Percentiles rank a stretch among this genome's conserved stretches.
These are phyloP conservation scores for Disparrhopalites patrizii DNA, from an alignment of 2,888 invertebrate genomes.

Conservation along the genomic window DNA sequence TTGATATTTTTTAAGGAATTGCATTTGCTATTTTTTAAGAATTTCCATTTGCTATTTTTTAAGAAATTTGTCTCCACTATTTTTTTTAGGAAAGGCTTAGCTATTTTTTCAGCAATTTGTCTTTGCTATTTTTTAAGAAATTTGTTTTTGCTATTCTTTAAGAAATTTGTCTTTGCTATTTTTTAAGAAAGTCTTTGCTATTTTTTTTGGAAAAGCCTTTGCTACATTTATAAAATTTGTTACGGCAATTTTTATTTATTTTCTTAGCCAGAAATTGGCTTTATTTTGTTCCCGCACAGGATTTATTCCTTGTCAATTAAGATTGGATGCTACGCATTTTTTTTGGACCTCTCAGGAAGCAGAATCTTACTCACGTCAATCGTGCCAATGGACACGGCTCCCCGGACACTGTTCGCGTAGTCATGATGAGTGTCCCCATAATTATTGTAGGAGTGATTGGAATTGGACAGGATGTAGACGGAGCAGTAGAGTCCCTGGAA, in stretches of 20 bases:
- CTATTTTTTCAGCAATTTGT: neutral
- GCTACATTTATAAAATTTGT: too few species aligned
- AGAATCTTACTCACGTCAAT: constrained; percentile 19
- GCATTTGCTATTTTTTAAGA: too few species aligned
- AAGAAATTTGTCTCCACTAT: neutral
- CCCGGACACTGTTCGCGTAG: neutral
- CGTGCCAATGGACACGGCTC: constrained; percentile 23
- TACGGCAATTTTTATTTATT: too few species aligned
- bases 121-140: neutral
- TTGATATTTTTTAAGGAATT: too few species aligned
- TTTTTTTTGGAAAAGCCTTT: too few species aligned
- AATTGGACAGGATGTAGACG: constrained; percentile 20
- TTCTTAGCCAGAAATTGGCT: too few species aligned
- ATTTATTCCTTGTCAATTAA: too few species aligned
- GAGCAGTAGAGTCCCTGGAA: constrained; percentile 39
- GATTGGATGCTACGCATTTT: too few species aligned
- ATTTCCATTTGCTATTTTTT: too few species aligned
- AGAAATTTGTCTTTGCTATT: neutral
- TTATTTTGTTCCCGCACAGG: too few species aligned
- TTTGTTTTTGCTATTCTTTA: neutral
- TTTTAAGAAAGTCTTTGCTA: neutral
- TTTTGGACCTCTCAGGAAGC: too few species aligned
- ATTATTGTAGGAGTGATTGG: neutral
- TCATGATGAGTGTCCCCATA: neutral
- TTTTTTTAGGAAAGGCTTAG: neutral